Evolutionary conservation across 2,113 vertebrate species (phyloP).

Genomic region (Mustelus asterias): DNA sequence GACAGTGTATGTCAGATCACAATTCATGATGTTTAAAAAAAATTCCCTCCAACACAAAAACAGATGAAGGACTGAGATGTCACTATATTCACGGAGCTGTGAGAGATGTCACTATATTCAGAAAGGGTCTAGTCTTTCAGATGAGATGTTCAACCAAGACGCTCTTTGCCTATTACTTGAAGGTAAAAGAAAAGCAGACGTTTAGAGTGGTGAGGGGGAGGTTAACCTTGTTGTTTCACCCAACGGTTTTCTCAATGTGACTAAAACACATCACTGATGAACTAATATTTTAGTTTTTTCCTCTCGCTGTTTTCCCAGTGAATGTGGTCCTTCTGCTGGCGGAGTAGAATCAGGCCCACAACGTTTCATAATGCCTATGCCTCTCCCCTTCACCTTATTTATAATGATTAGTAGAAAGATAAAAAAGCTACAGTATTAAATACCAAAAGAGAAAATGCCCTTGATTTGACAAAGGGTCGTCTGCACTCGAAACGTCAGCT

Average conservation of each 20-base stretch:
- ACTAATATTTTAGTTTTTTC: neutral
- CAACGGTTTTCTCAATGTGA: neutral
- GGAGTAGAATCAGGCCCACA: neutral
- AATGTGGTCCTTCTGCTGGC: neutral
- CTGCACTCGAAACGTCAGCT: too few relatives aligned
- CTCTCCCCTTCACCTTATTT: neutral
- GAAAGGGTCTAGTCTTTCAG: neutral
- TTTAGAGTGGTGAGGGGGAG: neutral
- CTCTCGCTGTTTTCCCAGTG: neutral
- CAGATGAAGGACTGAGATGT: neutral
- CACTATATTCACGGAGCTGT: neutral
- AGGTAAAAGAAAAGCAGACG: neutral
- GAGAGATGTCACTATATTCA: neutral
- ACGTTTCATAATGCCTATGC: neutral
- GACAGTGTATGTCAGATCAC: neutral
- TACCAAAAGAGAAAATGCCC: too few relatives aligned
- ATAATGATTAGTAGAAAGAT: neutral
- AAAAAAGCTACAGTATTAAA: neutral
- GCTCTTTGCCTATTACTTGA: neutral
- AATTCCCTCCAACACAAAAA: neutral
- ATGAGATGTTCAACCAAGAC: neutral
- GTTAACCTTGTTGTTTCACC: neutral
- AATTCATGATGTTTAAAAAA: neutral
- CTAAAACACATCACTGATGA: neutral
- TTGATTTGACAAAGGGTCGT: too few relatives aligned